Evolutionary conservation across 2,797 vertebrate species (phyloP).

Genomic region (Furcifer pardalis): DNA sequence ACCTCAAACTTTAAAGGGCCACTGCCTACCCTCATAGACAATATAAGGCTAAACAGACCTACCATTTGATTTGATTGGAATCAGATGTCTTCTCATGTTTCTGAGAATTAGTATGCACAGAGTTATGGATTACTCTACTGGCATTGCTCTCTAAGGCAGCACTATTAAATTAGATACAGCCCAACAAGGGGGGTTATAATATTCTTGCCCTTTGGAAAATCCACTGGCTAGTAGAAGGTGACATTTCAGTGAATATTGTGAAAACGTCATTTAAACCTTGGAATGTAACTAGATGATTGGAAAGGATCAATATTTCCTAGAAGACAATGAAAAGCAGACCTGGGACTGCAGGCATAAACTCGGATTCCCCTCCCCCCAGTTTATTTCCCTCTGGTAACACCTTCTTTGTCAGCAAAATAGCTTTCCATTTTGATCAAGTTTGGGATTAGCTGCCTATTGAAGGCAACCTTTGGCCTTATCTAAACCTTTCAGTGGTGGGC

Average conservation of each 20-base stretch:
- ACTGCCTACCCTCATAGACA: too few species aligned
- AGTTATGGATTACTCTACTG: background rate
- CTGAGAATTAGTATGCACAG: background rate
- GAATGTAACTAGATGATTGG: constrained; percentile 64
- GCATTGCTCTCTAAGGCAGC: background rate
- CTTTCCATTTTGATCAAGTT: constrained; percentile 62
- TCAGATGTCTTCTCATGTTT: background rate
- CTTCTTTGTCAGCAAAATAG: constrained; percentile 48
- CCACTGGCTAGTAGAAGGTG: constrained; percentile 15
- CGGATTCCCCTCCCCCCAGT: constrained; percentile 27
- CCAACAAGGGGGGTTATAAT: background rate
- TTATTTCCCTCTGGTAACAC: background rate
- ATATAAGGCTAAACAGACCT: background rate
- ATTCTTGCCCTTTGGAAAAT: background rate
- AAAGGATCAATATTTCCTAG: constrained; percentile 47
- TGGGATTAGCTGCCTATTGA: constrained; percentile 61
- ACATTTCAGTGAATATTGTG: constrained; percentile 35
- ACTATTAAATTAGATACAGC: background rate
- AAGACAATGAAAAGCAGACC: constrained; percentile 54
- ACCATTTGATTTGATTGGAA: background rate
- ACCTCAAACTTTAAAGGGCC: background rate
- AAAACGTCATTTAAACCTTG: constrained; percentile 49
- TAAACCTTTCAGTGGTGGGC: constrained; percentile 68
- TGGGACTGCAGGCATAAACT: constrained; percentile 59
- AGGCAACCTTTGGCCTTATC: constrained; percentile 72